Evolutionary conservation across 2,797 vertebrate genomes (phyloP), one percentile per base, ranked within the genome.

Genomic region (Enteromius treurensis): DNA sequence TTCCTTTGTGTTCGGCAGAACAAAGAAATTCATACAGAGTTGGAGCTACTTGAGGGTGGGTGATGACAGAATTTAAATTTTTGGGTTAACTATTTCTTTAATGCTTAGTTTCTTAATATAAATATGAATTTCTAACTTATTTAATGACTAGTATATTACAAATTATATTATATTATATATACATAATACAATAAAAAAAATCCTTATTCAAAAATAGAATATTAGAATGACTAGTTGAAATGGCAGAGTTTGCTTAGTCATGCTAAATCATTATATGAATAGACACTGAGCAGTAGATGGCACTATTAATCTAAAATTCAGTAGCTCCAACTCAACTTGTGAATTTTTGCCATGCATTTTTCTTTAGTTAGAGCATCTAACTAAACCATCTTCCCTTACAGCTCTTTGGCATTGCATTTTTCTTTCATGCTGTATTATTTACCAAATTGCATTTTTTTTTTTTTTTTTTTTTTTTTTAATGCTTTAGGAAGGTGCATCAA

Each of bases 401-500:
- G 42, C 5, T 37, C n/a, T 32, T 9, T 2, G 6, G 14, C 4
- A 70, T 17, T 47, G 23, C 29, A 23, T 14, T 15, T 40, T 64
- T 74, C 8, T 23, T 29, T 4, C 19, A 7, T 49, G 23, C 3
- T 58, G 19, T 64, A 65, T 64, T 19, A 6, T 58, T 23, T 37
- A 53, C 10, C 10, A 40, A 9, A 53, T 17, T 23, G 10, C 23
- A 40, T 29, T 11, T 32, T 0, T 55, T n/a, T 55, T 19, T 6
- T 51, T 55, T n/a, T 55, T 19, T 6, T 51, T 14, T 13, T 26
- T 2, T 84, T 21, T 68, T 47, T 47, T 21, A 10, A 77, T 68
- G 5, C n/a, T 76, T 0, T 86, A 99, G 98, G 91, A 96, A 88
- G 0, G 96, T 97, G 60, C 88, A 96, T 88, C 88, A 81, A 3